Evolutionary conservation across 2,888 invertebrate genomes (phyloP).

Genomic region (Synergus umbraculus): DNA sequence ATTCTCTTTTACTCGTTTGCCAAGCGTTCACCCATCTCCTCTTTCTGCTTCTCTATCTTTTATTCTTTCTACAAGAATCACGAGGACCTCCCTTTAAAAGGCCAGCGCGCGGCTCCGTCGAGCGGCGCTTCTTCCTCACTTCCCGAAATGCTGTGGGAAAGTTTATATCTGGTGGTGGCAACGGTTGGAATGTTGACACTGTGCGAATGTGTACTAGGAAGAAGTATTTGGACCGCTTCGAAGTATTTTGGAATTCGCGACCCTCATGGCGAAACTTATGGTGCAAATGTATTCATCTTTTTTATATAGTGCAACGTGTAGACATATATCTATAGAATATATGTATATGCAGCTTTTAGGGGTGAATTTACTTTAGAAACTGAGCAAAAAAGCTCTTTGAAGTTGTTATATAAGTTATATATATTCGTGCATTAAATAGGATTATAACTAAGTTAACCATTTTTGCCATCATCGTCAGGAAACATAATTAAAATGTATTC

Average conservation of each 20-base stretch:
- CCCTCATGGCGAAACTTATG: background rate
- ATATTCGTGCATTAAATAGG: too few relatives aligned
- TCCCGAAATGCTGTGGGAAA: conserved; percentile 69
- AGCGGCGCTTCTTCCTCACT: conserved; percentile 48
- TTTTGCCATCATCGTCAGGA: too few relatives aligned
- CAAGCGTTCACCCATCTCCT: conserved; percentile 50
- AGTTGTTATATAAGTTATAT: too few relatives aligned
- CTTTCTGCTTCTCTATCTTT: conserved; percentile 45
- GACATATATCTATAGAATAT: too few relatives aligned
- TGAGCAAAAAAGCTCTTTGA: too few relatives aligned
- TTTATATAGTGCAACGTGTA: too few relatives aligned
- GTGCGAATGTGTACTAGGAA: conserved; percentile 57
- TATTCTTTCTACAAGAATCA: conserved; percentile 46
- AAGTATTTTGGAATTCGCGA: conserved; percentile 35
- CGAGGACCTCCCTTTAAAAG: conserved; percentile 41
- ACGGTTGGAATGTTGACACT: conserved; percentile 63
- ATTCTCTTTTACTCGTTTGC: conserved; percentile 34
- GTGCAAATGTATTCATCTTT: background rate
- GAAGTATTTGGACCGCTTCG: conserved; percentile 56
- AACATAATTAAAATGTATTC: too few relatives aligned
- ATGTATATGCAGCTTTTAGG: too few relatives aligned
- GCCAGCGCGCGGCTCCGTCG: conserved; percentile 35
- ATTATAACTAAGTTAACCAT: too few relatives aligned
- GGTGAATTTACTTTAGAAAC: too few relatives aligned
- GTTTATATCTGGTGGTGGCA: conserved; percentile 55